Conservation (phyloP, 2,888 invertebrate genomes). For the Amiota minor region DNA sequence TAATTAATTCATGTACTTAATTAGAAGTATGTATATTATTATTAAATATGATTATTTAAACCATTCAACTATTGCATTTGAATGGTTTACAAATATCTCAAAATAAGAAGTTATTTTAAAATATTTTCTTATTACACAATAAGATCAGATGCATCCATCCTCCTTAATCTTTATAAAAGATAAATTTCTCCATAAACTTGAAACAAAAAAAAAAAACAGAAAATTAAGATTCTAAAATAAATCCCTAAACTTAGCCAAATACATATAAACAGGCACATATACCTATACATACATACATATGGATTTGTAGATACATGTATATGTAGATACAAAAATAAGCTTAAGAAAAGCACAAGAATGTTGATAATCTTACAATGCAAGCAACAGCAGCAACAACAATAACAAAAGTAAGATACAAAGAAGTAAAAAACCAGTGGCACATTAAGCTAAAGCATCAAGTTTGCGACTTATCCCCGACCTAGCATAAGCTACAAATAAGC, state of each 20-base stretch:
- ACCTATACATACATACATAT: conserved; percentile 5
- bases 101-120: no score
- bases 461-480: conserved; percentile 67
- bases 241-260: conserved; percentile 42
- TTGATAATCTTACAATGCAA: conserved; percentile 55
- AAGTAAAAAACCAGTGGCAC: conserved; percentile 53
- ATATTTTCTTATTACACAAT: no score
- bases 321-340: not conserved
- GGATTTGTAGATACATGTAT: conserved; percentile 22
- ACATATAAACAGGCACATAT: conserved; percentile 20
- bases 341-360: conserved; percentile 40
- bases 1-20: no score
- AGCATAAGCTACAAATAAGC: conserved; percentile 20
- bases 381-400: conserved; percentile 44
- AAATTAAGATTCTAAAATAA: conserved; percentile 41
- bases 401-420: conserved; percentile 36
- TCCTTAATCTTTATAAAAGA: not conserved
- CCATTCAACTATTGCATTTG: no score
- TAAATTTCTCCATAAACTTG: conserved; percentile 25
- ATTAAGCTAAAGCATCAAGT: conserved; percentile 63
- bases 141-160: no score
- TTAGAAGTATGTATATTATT: no score
- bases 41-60: no score
- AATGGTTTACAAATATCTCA: no score
- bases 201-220: not conserved